A percentile compares a stretch with the other conserved stretches of the same genome.
Conservation (phyloP, 2,797 vertebrate species). For the Urophycis tenuis region DNA sequence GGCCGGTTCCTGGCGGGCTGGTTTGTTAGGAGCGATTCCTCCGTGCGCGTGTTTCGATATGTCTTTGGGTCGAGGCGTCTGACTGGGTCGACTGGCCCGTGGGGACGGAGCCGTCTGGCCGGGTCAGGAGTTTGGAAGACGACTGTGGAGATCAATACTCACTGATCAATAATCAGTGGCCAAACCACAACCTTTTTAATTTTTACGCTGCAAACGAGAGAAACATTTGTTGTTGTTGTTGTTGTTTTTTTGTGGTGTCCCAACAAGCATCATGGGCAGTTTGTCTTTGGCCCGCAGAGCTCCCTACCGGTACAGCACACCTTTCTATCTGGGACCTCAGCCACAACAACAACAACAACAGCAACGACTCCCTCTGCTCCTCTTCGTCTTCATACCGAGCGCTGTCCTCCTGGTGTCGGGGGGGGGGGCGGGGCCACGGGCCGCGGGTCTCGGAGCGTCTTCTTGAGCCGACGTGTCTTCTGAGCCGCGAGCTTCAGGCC, state of each 20-base stretch:
- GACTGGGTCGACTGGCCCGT: not conserved
- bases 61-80: not conserved
- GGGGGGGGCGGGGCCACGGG: too few species aligned
- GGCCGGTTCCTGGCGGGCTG: conserved; percentile 10
- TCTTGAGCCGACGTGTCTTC: too few species aligned
- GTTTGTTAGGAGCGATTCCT: not conserved
- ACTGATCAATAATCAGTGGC: too few species aligned
- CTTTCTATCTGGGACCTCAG: not conserved
- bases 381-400: not conserved
- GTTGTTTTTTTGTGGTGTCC: too few species aligned
- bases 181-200: too few species aligned
- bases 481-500: too few species aligned
- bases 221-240: not conserved
- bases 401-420: not conserved
- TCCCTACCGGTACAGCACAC: not conserved
- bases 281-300: too few species aligned
- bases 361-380: not conserved
- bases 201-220: not conserved
- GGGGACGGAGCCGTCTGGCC: too few species aligned
- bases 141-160: too few species aligned
- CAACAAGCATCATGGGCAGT: too few species aligned
- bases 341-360: conserved; percentile 16
- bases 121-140: too few species aligned
- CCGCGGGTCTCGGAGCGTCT: not conserved
- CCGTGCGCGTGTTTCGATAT: not conserved